Evolutionary conservation across 2,113 vertebrate species (phyloP), one percentile per base, ranked within the genome.

Genomic region (Gymnarchus niloticus): DNA sequence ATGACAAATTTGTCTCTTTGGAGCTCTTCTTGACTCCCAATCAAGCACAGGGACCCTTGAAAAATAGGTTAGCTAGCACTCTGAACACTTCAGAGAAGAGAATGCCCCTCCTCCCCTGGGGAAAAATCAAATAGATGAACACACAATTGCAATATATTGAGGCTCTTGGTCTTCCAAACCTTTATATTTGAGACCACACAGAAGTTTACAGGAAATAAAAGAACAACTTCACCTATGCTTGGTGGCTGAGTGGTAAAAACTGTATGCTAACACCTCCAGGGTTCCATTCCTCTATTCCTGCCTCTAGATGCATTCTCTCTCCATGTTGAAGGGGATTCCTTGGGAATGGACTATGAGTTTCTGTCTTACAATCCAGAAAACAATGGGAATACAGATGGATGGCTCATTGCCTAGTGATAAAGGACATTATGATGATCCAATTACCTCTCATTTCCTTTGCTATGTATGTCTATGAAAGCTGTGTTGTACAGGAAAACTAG

Each of bases 1-100:
- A 81, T 77, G 85, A 69, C 73, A 76, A 83, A 89, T 89, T 86
- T 90, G 85, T 90, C 86, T 90, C 33, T 85, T 87, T 83, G 86
- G 33, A 83, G 85, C 65, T 85, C 12, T 4, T n/a, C n/a, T 87
- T 88, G 88, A 89, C 85, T 87, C 82, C 81, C 85, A 78, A 82
- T 87, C 86, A 85, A 88, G 85, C 83, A 83, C 87, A 88, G 88
- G 83, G 87, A 90, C 73, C 57, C 84, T 81, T 78, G 87, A 88
- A 88, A 33, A 56, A 82, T 56, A 65, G 86, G 25, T 33, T 48
- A 76, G 87, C 85, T 80, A 89, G 87, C 52, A 77, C 7, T 19
- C 73, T 78, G 86, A 87, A 86, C 88, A 86, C 84, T 59, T 86
- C 85, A 87, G 84, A 82, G 87, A 65, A 87, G 82, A 37, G 65